Conservation (phyloP, 2,797 vertebrate genomes). For the Dipus sagitta region DNA sequence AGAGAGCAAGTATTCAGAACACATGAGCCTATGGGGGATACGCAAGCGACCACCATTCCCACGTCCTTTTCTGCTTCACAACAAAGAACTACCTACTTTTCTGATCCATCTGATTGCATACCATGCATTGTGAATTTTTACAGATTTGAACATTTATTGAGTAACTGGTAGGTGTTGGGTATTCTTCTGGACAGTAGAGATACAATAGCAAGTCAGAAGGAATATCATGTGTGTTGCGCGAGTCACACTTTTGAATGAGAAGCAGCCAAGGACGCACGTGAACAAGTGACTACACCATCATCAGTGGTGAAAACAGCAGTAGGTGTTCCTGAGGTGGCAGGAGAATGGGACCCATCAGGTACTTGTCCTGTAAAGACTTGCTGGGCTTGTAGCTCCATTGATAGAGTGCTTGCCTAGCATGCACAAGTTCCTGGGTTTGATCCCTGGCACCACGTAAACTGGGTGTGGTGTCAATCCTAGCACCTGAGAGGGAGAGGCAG, state of each 20-base stretch:
- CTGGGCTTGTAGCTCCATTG: too few species aligned
- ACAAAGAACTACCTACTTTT: background rate
- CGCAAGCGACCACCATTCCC: background rate
- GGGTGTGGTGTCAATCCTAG: too few species aligned
- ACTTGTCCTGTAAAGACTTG: background rate
- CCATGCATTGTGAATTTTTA: background rate
- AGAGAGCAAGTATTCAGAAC: too few species aligned
- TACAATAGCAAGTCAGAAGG: background rate
- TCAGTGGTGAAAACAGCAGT: background rate
- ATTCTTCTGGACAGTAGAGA: conserved; percentile 24
- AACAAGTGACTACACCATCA: background rate
- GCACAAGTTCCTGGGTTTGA: too few species aligned
- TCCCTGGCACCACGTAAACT: too few species aligned
- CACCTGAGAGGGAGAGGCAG: too few species aligned
- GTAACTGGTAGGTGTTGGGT: background rate
- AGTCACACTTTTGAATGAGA: background rate
- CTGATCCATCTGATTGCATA: background rate
- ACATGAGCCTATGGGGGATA: too few species aligned
- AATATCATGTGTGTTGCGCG: background rate
- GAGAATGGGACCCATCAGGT: background rate
- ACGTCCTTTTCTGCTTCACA: background rate
- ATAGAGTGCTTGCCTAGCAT: too few species aligned
- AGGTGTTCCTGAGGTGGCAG: background rate
- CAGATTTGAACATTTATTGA: background rate
- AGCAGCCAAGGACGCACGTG: background rate